These are phyloP conservation scores for Dicentrarchus labrax DNA, from an alignment of 2,113 vertebrate genomes.

Conservation along the genomic window DNA sequence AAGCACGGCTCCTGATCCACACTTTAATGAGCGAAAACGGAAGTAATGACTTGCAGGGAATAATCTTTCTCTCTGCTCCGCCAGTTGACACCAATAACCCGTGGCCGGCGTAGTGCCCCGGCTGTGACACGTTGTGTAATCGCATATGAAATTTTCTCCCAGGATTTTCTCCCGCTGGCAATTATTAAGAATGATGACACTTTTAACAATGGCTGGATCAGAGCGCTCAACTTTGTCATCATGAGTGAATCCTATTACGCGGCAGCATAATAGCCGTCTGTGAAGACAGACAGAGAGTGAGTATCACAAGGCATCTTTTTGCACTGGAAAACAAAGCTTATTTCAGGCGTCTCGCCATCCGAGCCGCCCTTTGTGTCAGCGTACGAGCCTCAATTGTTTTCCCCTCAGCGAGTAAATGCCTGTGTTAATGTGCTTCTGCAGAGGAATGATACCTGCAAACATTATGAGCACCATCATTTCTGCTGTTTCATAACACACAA, in stretches of 20 bases:
- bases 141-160: slow-evolving; percentile 49
- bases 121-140: slow-evolving; percentile 43
- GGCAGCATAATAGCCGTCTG: slow-evolving; percentile 64
- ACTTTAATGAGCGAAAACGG: slow-evolving; percentile 69
- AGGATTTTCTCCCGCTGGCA: slow-evolving; percentile 47
- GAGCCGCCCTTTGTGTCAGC: slow-evolving; percentile 53
- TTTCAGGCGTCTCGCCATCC: slow-evolving; percentile 59
- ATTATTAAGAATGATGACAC: slow-evolving; percentile 74
- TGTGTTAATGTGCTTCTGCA: slow-evolving; percentile 64
- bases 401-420: slow-evolving; percentile 69
- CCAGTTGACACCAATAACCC: slow-evolving; percentile 63
- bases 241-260: slow-evolving; percentile 68
- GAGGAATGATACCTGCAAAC: slow-evolving; percentile 26
- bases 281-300: slow-evolving; percentile 46
- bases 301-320: slow-evolving; percentile 64
- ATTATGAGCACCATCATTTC: slow-evolving; percentile 7
- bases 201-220: slow-evolving; percentile 67
- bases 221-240: slow-evolving; percentile 68
- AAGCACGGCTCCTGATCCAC: slow-evolving; percentile 44
- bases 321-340: slow-evolving; percentile 69
- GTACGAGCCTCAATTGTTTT: slow-evolving; percentile 73
- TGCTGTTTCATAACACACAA: slow-evolving; percentile 8
- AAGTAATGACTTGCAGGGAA: slow-evolving; percentile 55
- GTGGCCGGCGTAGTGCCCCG: slow-evolving; percentile 39
- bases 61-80: slow-evolving; percentile 38